Conservation (phyloP, 2,888 invertebrate genomes). For the Drosophila buzzatii region DNA sequence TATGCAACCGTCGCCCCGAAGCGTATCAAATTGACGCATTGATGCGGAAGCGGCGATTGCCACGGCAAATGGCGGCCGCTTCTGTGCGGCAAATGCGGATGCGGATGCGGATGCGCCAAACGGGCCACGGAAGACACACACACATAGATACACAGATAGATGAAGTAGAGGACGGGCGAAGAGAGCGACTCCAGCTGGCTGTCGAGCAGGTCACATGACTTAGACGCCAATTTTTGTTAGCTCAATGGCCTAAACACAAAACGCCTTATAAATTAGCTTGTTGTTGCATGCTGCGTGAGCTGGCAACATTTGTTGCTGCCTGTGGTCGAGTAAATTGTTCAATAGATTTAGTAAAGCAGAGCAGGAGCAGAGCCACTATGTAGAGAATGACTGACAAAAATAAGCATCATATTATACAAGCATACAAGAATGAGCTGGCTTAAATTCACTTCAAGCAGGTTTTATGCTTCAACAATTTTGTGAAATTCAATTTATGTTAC, state of each 20-base stretch:
- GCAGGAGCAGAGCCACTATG: slow-evolving; percentile 12
- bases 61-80: slow-evolving; percentile 50
- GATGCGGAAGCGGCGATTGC: slow-evolving; percentile 83
- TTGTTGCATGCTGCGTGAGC: slow-evolving; percentile 54
- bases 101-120: slow-evolving; percentile 47
- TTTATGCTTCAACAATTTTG: slow-evolving; percentile 84
- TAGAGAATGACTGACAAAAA: slow-evolving; percentile 75
- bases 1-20: slow-evolving; percentile 59
- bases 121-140: slow-evolving; percentile 23
- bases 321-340: slow-evolving; percentile 65
- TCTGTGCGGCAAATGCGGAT: slow-evolving; percentile 39
- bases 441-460: slow-evolving; percentile 83
- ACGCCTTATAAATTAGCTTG: slow-evolving; percentile 78
- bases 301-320: slow-evolving; percentile 51
- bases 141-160: neutral
- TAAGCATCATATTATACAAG: slow-evolving; percentile 71
- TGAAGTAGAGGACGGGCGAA: neutral
- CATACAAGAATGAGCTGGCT: slow-evolving; percentile 74
- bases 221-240: slow-evolving; percentile 65
- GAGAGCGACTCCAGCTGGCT: slow-evolving; percentile 2
- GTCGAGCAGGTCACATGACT: slow-evolving; percentile 54
- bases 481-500: slow-evolving; percentile 84
- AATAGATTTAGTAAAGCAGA: slow-evolving; percentile 41
- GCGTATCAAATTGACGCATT: slow-evolving; percentile 74
- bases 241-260: slow-evolving; percentile 66